These are phyloP conservation scores for Scatophagus argus DNA, from an alignment of 2,113 vertebrate species.

Conservation along the genomic window DNA sequence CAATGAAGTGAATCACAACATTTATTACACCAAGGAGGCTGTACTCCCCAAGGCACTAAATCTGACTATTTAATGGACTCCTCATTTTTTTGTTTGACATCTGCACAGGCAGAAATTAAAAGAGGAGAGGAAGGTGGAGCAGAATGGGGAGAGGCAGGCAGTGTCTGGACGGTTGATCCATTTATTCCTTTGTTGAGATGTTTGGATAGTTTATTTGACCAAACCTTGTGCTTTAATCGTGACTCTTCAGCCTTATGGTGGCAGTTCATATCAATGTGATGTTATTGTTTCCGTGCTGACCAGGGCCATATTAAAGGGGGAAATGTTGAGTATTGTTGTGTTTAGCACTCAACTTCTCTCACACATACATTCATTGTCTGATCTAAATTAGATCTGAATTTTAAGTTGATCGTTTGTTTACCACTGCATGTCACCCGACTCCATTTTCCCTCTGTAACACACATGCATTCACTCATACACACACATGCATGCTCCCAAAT, in stretches of 20 bases:
- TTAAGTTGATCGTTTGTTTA: background rate
- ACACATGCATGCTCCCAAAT: background rate
- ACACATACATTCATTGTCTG: background rate
- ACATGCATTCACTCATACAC: background rate
- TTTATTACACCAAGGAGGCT: background rate
- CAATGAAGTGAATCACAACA: slow-evolving; percentile 2
- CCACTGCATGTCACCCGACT: background rate
- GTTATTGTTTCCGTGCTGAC: background rate
- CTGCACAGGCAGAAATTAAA: background rate
- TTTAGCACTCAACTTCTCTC: background rate
- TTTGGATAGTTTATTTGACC: background rate
- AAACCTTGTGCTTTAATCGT: background rate
- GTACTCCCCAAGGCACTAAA: too few species aligned
- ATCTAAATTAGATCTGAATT: background rate
- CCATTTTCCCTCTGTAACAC: background rate
- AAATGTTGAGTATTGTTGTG: too few species aligned
- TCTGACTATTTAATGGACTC: too few species aligned
- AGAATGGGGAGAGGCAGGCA: background rate
- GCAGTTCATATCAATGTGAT: too few species aligned
- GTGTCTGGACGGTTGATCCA: background rate
- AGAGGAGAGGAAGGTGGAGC: background rate
- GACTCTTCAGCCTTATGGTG: background rate
- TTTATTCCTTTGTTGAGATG: background rate
- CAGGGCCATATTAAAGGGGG: background rate
- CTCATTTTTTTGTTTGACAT: background rate